Conservation (phyloP, 1,140 invertebrate genomes). For the Oncopeltus fasciatus region DNA sequence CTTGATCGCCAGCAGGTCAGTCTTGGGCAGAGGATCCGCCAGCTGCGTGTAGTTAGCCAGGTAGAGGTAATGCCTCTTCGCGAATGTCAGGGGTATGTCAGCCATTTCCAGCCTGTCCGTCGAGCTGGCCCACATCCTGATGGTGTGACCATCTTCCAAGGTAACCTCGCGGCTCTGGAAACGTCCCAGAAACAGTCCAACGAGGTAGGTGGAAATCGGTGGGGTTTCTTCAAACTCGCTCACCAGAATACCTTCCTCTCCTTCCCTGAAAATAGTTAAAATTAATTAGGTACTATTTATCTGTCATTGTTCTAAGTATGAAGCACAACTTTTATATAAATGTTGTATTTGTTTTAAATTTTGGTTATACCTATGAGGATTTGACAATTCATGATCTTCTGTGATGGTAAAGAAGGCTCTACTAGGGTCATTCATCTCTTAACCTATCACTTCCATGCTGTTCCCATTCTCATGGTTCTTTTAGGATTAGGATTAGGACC, state of each 20-base stretch:
- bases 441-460: too few relatives aligned
- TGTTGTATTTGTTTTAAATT: too few relatives aligned
- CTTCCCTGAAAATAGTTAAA: conserved; percentile 10
- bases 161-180: not conserved
- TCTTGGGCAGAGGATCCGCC: conserved; percentile 29
- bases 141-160: not conserved
- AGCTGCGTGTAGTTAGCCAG: conserved; percentile 9
- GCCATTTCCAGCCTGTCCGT: not conserved
- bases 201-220: conserved; percentile 62
- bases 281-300: too few relatives aligned
- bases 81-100: conserved; percentile 7
- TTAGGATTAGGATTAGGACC: too few relatives aligned
- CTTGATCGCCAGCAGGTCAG: conserved; percentile 52
- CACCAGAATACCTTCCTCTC: conserved; percentile 8
- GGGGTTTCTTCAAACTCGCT: conserved; percentile 46
- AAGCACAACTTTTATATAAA: too few relatives aligned
- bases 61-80: not conserved
- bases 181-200: conserved; percentile 54
- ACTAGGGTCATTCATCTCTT: too few relatives aligned
- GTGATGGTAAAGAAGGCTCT: too few relatives aligned
- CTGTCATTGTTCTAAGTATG: too few relatives aligned
- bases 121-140: conserved; percentile 3
- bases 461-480: too few relatives aligned
- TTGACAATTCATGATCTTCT: too few relatives aligned
- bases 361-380: too few relatives aligned